Conservation (phyloP, 1,140 invertebrate species). For the Panagrolaimus sp. region DNA sequence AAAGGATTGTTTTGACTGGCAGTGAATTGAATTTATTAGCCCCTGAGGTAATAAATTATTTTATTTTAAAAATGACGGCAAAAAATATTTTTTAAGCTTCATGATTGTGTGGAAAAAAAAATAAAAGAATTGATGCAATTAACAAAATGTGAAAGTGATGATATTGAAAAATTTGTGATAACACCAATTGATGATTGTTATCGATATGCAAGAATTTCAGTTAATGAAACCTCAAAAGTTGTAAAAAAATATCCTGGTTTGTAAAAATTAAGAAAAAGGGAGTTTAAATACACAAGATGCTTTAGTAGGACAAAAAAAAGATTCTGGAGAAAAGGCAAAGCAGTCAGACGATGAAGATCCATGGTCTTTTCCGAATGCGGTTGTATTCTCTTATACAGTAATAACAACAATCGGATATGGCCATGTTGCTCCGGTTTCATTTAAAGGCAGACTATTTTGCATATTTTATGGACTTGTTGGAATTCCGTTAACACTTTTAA, state of each 20-base stretch:
- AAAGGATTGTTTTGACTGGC: not conserved
- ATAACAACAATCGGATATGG: slow-evolving; percentile 43
- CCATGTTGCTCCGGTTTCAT: slow-evolving; percentile 32
- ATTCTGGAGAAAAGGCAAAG: not conserved
- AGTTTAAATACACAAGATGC: not conserved
- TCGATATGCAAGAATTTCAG: slow-evolving; percentile 25
- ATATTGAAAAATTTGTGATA: slow-evolving; percentile 25
- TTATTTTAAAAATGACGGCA: not conserved
- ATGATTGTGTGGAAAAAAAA: slow-evolving; percentile 22
- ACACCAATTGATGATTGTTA: slow-evolving; percentile 31
- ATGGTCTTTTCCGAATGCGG: slow-evolving; percentile 26
- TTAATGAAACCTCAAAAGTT: not conserved
- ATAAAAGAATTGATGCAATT: slow-evolving; percentile 21
- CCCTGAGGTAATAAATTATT: not conserved
- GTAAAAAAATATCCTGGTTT: not conserved
- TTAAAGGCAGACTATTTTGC: slow-evolving; percentile 30
- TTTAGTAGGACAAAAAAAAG: not conserved
- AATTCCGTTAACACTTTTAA: slow-evolving; percentile 33
- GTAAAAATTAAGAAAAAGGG: not conserved
- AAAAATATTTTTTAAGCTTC: slow-evolving; percentile 24
- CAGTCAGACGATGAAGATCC: slow-evolving; percentile 24
- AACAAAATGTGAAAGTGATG: slow-evolving; percentile 18
- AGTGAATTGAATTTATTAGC: slow-evolving; percentile 12
- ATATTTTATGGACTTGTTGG: slow-evolving; percentile 39
- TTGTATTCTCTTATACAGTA: slow-evolving; percentile 34